Evolutionary conservation across 1,140 invertebrate species (phyloP).

Genomic region (Orchestia grillus): DNA sequence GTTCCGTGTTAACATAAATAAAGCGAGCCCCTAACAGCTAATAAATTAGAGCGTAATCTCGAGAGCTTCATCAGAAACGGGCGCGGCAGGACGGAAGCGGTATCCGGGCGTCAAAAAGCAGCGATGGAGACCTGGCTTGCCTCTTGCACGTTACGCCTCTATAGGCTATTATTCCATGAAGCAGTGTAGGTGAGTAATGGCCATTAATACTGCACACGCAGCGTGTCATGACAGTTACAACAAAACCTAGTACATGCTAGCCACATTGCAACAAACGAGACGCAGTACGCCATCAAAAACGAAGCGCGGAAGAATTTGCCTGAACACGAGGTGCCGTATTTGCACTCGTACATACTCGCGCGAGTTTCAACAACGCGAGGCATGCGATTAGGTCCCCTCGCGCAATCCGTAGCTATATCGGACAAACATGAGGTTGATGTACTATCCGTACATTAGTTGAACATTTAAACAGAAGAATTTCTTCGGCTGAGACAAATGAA

Average conservation of each 20-base stretch:
- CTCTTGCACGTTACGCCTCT: background rate
- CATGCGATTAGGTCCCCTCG: background rate
- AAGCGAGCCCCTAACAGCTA: no score
- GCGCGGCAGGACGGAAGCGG: background rate
- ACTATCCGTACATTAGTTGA: background rate
- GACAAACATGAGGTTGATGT: background rate
- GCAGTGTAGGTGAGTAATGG: background rate
- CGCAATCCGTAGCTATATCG: background rate
- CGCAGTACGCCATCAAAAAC: no score
- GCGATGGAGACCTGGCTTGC: background rate
- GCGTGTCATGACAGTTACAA: no score
- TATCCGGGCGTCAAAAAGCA: background rate
- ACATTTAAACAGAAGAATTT: background rate
- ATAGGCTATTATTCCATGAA: background rate
- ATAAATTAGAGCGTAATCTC: background rate
- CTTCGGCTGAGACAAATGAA: background rate
- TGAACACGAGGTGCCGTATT: no score
- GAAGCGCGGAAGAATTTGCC: no score
- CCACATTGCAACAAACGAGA: no score
- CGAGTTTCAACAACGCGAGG: background rate
- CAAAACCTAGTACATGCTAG: no score
- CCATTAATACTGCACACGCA: background rate
- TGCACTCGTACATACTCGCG: background rate
- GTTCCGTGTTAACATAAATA: no score
- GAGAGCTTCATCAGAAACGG: background rate